Percentiles rank a stretch among this genome's conserved stretches.
Evolutionary conservation across 2,888 invertebrate species (phyloP).

Genomic region (Pristionchus arcanus): DNA sequence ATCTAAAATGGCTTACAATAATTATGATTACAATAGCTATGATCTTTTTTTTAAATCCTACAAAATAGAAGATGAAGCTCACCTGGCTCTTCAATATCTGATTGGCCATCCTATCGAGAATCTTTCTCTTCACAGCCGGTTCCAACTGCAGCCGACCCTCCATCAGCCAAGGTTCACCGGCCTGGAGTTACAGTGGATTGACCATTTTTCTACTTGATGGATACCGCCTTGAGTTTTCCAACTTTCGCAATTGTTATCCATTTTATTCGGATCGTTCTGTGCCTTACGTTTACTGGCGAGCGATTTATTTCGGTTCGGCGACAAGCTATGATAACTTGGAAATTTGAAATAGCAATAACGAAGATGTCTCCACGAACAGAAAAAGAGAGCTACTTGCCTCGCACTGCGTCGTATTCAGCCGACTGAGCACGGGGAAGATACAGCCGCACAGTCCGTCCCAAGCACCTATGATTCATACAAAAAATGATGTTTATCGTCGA

Average conservation of each 20-base stretch:
- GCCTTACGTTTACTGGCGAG: too few species aligned
- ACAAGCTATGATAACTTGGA: too few species aligned
- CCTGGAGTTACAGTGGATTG: neutral
- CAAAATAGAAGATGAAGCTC: neutral
- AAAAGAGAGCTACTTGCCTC: neutral
- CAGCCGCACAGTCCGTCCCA: constrained; percentile 42
- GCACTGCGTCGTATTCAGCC: constrained; percentile 18
- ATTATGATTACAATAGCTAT: neutral
- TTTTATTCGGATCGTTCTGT: too few species aligned
- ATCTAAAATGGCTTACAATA: neutral
- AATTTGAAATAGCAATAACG: too few species aligned
- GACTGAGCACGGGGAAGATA: constrained; percentile 8
- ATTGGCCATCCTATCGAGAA: constrained; percentile 24
- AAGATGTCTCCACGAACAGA: too few species aligned
- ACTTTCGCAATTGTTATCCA: too few species aligned
- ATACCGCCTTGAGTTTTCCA: too few species aligned
- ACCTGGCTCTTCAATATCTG: constrained; percentile 26
- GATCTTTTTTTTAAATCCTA: neutral
- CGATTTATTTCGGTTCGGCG: too few species aligned
- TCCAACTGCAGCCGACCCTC: constrained; percentile 29
- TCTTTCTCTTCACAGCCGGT: neutral
- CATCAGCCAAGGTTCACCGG: constrained; percentile 9
- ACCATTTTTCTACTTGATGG: too few species aligned
- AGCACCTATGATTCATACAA: too few species aligned
- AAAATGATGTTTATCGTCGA: too few species aligned